A percentile compares a stretch with the other conserved stretches of the same genome.
Conservation (phyloP, 1,140 invertebrate species). For the Cepaea nemoralis region DNA sequence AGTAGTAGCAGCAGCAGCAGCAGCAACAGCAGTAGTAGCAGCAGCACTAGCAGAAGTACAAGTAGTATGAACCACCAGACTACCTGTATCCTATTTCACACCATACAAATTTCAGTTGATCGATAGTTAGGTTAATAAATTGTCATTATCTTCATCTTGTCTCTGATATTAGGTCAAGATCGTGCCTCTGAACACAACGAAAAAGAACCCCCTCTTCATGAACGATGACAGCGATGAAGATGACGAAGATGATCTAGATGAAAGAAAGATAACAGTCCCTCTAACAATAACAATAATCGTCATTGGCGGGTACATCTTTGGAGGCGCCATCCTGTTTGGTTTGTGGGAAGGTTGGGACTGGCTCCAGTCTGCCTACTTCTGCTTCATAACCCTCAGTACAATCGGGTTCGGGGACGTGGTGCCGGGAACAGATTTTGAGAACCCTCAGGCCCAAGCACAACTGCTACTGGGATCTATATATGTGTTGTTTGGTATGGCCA, state of each 20-base stretch:
- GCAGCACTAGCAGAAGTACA: too few species aligned
- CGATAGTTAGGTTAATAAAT: too few species aligned
- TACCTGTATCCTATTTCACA: too few species aligned
- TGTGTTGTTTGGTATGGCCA: constrained; percentile 92
- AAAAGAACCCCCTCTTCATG: constrained; percentile 55
- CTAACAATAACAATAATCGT: constrained; percentile 90
- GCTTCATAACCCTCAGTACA: constrained; percentile 84
- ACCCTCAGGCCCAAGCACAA: constrained; percentile 73
- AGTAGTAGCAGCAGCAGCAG: too few species aligned
- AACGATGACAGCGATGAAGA: constrained; percentile 65
- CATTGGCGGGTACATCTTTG: constrained; percentile 91
- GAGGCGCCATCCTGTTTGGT: constrained; percentile 90
- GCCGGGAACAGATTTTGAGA: constrained; percentile 82
- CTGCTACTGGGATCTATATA: constrained; percentile 79
- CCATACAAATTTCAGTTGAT: too few species aligned
- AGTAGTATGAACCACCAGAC: too few species aligned
- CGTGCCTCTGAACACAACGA: constrained; percentile 58
- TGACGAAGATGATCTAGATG: constrained; percentile 67
- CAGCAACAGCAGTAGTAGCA: too few species aligned
- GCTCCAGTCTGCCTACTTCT: constrained; percentile 94
- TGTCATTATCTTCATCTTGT: not conserved
- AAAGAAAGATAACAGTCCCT: constrained; percentile 76
- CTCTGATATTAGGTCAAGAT: constrained; percentile 49
- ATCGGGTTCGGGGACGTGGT: constrained; percentile 97
- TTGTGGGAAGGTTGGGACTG: constrained; percentile 86